phyloP scores from a whole-genome alignment of 2,113 vertebrate genomes.

The Amphilophus citrinellus region DNA sequence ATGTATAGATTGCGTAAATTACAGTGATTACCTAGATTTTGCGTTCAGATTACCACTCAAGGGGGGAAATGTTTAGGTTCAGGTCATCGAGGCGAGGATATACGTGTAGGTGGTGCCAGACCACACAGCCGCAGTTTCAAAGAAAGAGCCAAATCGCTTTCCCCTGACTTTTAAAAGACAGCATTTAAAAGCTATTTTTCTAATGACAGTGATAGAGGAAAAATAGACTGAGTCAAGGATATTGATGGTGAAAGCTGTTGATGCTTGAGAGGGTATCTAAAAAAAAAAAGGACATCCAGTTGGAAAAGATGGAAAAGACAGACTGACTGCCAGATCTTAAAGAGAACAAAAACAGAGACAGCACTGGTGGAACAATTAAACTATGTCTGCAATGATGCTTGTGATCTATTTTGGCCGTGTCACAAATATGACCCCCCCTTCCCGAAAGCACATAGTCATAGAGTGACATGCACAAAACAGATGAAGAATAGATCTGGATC shows the following conservation, averaged over 20 bases:
- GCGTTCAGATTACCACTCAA: constrained; percentile 63
- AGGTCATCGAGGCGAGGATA: constrained; percentile 57
- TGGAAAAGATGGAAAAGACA: constrained; percentile 12
- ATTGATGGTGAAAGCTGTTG: background rate
- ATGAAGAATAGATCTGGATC: constrained; percentile 47
- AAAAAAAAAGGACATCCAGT: background rate
- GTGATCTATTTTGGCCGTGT: constrained; percentile 52
- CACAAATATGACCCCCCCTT: background rate
- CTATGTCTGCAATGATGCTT: constrained; percentile 37
- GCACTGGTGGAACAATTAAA: constrained; percentile 49
- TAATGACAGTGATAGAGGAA: background rate
- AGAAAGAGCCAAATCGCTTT: constrained; percentile 16
- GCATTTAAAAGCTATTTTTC: background rate
- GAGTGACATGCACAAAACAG: constrained; percentile 33
- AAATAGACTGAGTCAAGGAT: background rate
- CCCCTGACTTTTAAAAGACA: constrained; percentile 8
- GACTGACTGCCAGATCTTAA: constrained; percentile 15
- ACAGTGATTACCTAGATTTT: constrained; percentile 48
- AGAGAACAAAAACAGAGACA: constrained; percentile 46
- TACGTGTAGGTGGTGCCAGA: constrained; percentile 56
- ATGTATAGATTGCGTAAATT: constrained; percentile 69
- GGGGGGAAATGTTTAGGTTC: constrained; percentile 64
- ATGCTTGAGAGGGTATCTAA: constrained; percentile 19
- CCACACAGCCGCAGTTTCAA: constrained; percentile 59
- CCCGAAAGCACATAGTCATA: background rate